Evolutionary conservation across 2,113 vertebrate species (phyloP), one percentile per base, ranked within the genome.

Genomic region (Galbula dea): DNA sequence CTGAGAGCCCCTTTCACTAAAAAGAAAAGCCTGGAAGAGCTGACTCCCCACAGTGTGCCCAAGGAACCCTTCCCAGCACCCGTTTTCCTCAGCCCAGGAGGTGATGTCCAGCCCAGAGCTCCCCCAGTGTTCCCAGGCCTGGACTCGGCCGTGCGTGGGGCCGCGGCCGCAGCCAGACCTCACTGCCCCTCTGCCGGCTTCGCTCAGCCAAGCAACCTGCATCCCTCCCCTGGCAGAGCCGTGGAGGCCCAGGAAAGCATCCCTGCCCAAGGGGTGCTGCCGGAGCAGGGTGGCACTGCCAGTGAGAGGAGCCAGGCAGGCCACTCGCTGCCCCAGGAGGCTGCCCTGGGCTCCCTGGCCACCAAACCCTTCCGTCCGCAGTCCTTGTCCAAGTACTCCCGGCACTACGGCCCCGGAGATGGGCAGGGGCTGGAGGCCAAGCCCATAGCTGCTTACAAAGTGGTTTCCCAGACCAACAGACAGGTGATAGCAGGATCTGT

Each of bases 1-100:
- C 98, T 98, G 48, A 98, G 98, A 97, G 99, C 99, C 41, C 99
- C 99, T 6, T 99, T 99, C 52, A 98, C 98, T 6, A 99, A 98
- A 94, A 98, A 97, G 96, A 99, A 97, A 73, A 99, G 95, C 57
- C 4, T 48, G 36, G 96, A 94, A 75, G 98, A 97, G 92, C 24
- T 93, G 72, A 30, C 63, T 12, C 30, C 90, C 48, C 96, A 93
- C 7, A 67, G 58, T 3, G 7, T 30, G 8, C 22, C 90, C 15
- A 95, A 95, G 83, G 97, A 97, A 18, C 39, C 66, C 0, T 94
- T 96, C 4, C 0, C 29, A 3, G 27, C 87, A 1, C 43, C 81
- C 0, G 2, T 30, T 12, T 86, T 97, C 88, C 63, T 74, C 0
- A 57, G 83, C n/a, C 96, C 88, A 21, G 92, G 79, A 3, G 88